Evolutionary conservation across 2,797 vertebrate genomes (phyloP).

Genomic region (Lagodon rhomboides): DNA sequence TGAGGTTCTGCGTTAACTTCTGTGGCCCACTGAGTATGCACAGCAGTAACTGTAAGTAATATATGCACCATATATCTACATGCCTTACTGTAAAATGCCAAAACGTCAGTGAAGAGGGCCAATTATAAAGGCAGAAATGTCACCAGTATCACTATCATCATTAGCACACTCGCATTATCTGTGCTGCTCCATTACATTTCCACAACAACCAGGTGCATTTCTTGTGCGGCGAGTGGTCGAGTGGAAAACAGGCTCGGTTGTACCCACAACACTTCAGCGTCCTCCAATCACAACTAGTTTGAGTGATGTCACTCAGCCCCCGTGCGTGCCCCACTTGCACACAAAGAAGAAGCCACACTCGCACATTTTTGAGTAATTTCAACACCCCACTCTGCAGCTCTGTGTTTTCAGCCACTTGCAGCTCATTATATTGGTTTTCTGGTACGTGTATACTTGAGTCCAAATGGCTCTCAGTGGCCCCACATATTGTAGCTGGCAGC

Average conservation of each 20-base stretch:
- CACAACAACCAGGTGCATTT: slow-evolving; percentile 34
- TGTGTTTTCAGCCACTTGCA: slow-evolving; percentile 66
- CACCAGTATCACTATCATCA: neutral
- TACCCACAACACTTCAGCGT: slow-evolving; percentile 48
- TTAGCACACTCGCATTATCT: neutral
- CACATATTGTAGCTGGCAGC: slow-evolving; percentile 61
- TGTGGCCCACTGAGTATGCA: no score
- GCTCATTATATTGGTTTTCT: slow-evolving; percentile 69
- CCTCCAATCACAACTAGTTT: slow-evolving; percentile 44
- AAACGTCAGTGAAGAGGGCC: neutral
- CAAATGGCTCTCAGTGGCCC: slow-evolving; percentile 61
- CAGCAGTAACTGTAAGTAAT: neutral
- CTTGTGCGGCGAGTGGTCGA: slow-evolving; percentile 16
- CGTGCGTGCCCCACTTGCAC: slow-evolving; percentile 26
- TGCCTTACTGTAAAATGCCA: neutral
- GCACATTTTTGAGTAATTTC: slow-evolving; percentile 55
- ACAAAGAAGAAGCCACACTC: slow-evolving; percentile 54
- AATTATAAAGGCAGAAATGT: neutral
- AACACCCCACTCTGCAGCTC: slow-evolving; percentile 52
- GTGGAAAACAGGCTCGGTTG: slow-evolving; percentile 27
- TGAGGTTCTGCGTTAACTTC: no score
- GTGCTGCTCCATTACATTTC: slow-evolving; percentile 34
- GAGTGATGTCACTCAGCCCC: slow-evolving; percentile 51
- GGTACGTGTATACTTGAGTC: slow-evolving; percentile 55
- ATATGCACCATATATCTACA: neutral